phyloP scores from a whole-genome alignment of 2,797 vertebrate genomes.

The Schizopygopsis malacanthus region DNA sequence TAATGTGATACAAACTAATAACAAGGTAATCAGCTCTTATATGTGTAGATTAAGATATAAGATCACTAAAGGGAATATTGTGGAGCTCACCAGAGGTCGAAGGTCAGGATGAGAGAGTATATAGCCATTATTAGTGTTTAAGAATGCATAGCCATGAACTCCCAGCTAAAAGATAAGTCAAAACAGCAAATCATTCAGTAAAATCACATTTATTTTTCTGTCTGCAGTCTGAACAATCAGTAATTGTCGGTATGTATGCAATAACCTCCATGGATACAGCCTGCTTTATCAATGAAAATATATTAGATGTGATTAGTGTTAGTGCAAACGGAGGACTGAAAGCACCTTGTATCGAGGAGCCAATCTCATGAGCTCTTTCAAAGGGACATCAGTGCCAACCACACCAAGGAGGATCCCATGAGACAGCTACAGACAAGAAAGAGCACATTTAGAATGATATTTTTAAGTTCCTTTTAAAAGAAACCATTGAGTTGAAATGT shows the following conservation, averaged over 20 bases:
- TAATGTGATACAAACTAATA: background rate
- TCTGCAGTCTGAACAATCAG: background rate
- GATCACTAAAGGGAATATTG: background rate
- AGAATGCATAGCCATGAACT: conserved; percentile 92
- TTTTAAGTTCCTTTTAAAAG: background rate
- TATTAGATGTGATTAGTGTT: background rate
- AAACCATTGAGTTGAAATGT: background rate
- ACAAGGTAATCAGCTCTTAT: background rate
- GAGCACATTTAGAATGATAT: background rate
- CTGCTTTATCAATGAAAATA: background rate
- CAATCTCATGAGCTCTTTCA: conserved; percentile 91
- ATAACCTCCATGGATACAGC: background rate
- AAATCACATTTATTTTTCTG: background rate
- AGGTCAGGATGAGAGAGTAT: conserved; percentile 96
- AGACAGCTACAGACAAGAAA: conserved; percentile 78
- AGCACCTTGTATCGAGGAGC: conserved; percentile 92
- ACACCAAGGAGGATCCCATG: conserved; percentile 95
- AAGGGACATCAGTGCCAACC: conserved; percentile 91
- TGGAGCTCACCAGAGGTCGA: conserved; percentile 85
- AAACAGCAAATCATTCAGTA: background rate
- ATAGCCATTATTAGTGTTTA: conserved; percentile 97
- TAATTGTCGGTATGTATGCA: background rate
- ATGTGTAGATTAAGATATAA: background rate
- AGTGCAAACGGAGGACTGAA: background rate
- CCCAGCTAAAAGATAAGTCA: conserved; percentile 80